These are phyloP conservation scores for Myopa tessellatipennis DNA, from an alignment of 2,888 invertebrate species.

Conservation along the genomic window DNA sequence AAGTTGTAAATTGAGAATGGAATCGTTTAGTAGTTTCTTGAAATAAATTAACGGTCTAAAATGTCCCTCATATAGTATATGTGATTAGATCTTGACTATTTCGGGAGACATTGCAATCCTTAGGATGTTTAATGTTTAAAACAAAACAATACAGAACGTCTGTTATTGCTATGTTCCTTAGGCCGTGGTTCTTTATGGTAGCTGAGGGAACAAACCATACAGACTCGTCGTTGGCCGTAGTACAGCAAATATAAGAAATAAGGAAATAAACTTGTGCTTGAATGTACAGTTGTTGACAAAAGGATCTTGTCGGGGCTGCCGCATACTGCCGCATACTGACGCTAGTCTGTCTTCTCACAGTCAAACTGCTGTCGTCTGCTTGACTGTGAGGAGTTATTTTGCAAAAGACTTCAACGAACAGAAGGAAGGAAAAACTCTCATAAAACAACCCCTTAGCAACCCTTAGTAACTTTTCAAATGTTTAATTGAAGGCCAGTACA, in stretches of 20 bases:
- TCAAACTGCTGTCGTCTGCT: constrained; percentile 12
- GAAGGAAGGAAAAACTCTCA: background rate
- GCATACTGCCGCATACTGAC: background rate
- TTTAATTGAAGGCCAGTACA: background rate
- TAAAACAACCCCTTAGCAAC: constrained; percentile 3
- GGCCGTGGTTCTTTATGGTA: no score
- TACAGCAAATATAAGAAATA: background rate
- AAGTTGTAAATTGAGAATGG: no score
- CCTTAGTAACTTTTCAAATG: background rate
- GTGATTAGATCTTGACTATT: no score
- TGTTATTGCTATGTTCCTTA: background rate
- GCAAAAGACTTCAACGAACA: background rate
- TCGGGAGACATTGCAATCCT: no score
- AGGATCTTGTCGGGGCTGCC: constrained; percentile 32
- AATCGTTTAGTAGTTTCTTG: no score
- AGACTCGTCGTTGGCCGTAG: constrained; percentile 1
- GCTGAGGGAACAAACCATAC: constrained; percentile 4
- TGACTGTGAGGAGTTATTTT: background rate
- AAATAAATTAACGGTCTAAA: no score
- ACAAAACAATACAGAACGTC: no score
- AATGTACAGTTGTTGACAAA: constrained; percentile 47
- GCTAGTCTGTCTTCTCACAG: constrained; percentile 4
- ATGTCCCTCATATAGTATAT: no score
- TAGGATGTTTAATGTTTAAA: no score
- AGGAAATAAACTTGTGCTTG: background rate